Conservation (phyloP, 2,888 invertebrate genomes). For the Acanthosepion lycidas region DNA sequence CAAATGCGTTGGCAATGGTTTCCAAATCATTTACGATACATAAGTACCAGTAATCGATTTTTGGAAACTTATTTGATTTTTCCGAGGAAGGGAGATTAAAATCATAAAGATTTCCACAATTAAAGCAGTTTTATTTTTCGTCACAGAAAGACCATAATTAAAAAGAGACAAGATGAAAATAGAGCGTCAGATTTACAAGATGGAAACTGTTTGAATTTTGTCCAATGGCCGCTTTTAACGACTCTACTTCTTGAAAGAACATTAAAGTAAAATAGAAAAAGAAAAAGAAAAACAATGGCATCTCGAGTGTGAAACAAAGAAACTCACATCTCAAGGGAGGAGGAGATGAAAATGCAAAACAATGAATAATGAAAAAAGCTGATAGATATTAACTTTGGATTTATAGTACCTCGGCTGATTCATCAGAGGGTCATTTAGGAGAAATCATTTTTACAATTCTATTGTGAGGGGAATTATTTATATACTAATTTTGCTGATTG, state of each 20-base stretch:
- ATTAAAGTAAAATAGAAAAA: not conserved
- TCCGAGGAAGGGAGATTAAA: not conserved
- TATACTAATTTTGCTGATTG: too few species aligned
- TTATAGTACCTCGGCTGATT: too few species aligned
- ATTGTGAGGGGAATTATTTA: too few species aligned
- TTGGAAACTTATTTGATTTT: not conserved
- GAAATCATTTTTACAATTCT: too few species aligned
- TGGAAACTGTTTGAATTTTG: not conserved
- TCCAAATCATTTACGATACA: not conserved
- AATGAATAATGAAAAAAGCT: too few species aligned
- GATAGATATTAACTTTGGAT: too few species aligned
- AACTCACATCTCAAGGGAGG: too few species aligned
- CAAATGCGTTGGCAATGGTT: not conserved
- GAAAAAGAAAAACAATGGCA: too few species aligned
- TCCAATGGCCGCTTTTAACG: not conserved
- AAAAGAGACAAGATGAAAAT: not conserved
- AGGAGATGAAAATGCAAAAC: too few species aligned
- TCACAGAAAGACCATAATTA: not conserved
- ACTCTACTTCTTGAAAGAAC: not conserved
- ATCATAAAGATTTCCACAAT: not conserved
- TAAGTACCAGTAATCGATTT: not conserved
- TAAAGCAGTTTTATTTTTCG: not conserved
- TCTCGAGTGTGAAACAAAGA: too few species aligned
- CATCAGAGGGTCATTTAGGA: too few species aligned
- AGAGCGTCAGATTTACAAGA: not conserved